Base-by-base conservation (phyloP, 2,888 invertebrate genomes). In the Platycheirus albimanus region DNA sequence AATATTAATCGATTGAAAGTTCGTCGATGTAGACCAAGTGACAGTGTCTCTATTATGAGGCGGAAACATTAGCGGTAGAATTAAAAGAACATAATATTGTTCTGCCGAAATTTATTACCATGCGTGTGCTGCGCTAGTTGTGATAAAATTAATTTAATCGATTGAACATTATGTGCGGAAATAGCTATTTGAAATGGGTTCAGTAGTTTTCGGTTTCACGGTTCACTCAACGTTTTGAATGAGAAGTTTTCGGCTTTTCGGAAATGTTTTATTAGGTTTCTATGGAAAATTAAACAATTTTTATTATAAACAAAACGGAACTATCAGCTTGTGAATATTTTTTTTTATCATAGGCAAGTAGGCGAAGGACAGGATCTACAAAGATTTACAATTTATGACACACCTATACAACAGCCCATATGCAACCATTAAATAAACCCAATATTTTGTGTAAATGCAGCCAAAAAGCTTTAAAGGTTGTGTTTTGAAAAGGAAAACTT, bases 61-160 rank as follows among this genome's bases (percentile, higher is more conserved):
- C 75, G 80, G 75, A 80, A 80, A 64, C 70, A 80, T 80, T 80
- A 70, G 80, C 80, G 75, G 70, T 72, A 58, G 61, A 52, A 41
- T 79, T 47, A 43, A 74, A 61, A 74, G 52, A 58, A 70, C 5
- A 58, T 15, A 58, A 41, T 64, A 64, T 71, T 71, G 64, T 38
- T 38, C 36, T 20, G 28, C 45, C 30, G 30, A 58, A 58, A 41
- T 41, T 54, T 54, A 17, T 52, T 52, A 30, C n/a, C n/a, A n/a
- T n/a, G 11, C 19, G 8, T 36, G 17, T 5, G 52, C 20, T 17
- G 71, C 47, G 49, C 66, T 33, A 58, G 66, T 66, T 64, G 64
- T 41, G 64, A 58, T 51, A 54, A 64, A 75, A 80, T 80, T 76
- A 70, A 66, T 75, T 80, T 76, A 43, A 80, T 80, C 75, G 75